Base-by-base conservation (phyloP, 1,140 invertebrate genomes). In the Drosophila athabasca region DNA sequence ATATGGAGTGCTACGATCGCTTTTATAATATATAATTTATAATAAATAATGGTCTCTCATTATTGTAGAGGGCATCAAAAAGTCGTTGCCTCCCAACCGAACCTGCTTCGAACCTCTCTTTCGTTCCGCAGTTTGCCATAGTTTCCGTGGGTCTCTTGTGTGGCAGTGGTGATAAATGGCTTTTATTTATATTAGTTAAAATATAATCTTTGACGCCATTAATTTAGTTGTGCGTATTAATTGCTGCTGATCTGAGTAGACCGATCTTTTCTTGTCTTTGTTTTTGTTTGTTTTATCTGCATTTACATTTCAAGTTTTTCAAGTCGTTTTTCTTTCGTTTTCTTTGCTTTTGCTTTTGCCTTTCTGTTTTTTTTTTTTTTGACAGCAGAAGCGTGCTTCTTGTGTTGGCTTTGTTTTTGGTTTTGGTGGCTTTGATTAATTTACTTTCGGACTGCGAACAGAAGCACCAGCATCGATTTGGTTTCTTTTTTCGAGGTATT, bases 221-320 rank as follows among this genome's bases (percentile, higher is more conserved):
- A 83, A 88, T 88, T 88, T 88, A 76, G 67, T 79, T 76, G 71
- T 60, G 83, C 65, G 70, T 76, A 79, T 83, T 83, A 83, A 83
- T 83, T 83, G 70, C 75, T 43, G 49, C 22, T 35, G 64, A 65
- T 66, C 62, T 55, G 11, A 31, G 22, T 68, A 57, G 67, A 69
- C 67, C 57, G 58, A 69, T 69, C 26, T 45, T 45, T 57, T 46
- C 68, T 64, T 7, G 17, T 49, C 2, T 24, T 24, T 46, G 51
- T 61, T 22, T 44, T 48, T 53, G 60, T 75, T 73, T 13, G 46
- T 64, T 54, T 75, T 68, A 50, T 50, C 54, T 61, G 41, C 44
- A 80, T 82, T 85, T 76, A 78, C 61, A 76, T 84, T 76, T 75
- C 35, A 51, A 61, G 62, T 82, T 87, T 76, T 71, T 69, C 62